Base-by-base conservation (phyloP, 2,888 invertebrate genomes). In the Cryptocephalus primarius region DNA sequence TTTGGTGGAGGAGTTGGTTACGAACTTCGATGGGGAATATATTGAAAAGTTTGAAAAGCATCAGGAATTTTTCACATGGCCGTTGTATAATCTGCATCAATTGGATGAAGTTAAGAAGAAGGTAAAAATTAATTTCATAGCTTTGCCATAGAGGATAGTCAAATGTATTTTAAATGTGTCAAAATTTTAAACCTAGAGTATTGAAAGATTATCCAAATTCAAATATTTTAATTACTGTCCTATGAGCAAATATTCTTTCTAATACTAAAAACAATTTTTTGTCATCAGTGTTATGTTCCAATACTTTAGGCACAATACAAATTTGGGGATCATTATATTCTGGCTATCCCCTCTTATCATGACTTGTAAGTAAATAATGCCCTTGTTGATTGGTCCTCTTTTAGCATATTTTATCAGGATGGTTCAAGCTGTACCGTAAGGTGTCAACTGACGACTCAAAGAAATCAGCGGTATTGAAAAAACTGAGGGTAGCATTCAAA, bases 1-100 rank as follows among this genome's bases (percentile, higher is more conserved):
- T 36, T 45, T 54, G 13, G 48, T 47, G 1, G 44, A 46, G 13
- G 48, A 56, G 34, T 45, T 55, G 39, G 42, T 46, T 32, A 45
- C 49, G 8, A 49, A 53, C 45, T 52, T 48, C 33, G 33, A 43
- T 8, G 40, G 39, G 11, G 51, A 47, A 41, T 48, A 49, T 42
- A 49, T 51, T 10, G 41, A 49, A 13, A 41, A 53, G 36, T 52
- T 53, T 43, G 31, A 10, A 1, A 48, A 53, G 11, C 51, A 52
- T 38, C 33, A 50, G 8, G 46, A 46, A 22, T 59, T 52, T 46
- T 52, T 61, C 10, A 42, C 54, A 40, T 62, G 61, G 61, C 59
- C 61, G 8, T 50, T 55, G 10, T 43, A 51, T 8, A 50, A 59
- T 50, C 41, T 57, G 9, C 55, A 61, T 22, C 51, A 48, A 41